These are phyloP conservation scores for Aptenodytes forsteri DNA, from an alignment of 2,113 vertebrate genomes.

Conservation along the genomic window DNA sequence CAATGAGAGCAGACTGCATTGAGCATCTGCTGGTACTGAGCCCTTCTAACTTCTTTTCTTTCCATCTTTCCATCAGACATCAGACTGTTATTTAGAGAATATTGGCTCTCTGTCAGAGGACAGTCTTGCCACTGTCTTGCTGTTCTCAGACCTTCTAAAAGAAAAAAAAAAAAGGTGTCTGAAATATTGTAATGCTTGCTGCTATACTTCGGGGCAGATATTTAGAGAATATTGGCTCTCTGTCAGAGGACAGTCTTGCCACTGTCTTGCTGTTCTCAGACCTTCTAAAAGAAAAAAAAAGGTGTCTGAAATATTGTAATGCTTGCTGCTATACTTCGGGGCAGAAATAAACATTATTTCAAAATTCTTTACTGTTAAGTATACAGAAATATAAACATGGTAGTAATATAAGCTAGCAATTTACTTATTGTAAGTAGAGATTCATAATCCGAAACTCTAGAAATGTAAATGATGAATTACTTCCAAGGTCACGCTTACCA, in stretches of 20 bases:
- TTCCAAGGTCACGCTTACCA: conserved; percentile 24
- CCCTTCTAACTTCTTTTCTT: not conserved
- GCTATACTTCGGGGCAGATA: not conserved
- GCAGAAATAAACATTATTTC: not conserved
- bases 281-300: not conserved
- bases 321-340: not conserved
- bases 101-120: not conserved
- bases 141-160: not conserved
- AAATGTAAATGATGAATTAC: conserved; percentile 2
- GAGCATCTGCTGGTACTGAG: not conserved
- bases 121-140: not conserved
- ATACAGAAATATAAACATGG: not conserved
- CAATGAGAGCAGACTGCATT: not conserved
- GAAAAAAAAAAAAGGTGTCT: not conserved
- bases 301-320: not conserved
- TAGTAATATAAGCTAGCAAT: not conserved
- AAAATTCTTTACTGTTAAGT: not conserved
- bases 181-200: not conserved
- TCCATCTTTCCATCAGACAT: not conserved
- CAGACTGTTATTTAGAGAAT: not conserved
- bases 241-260: not conserved
- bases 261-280: not conserved
- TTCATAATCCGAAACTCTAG: not conserved
- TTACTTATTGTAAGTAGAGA: not conserved
- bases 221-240: not conserved